phyloP scores from a whole-genome alignment of 2,113 vertebrate species.

The Argyrosomus japonicus region DNA sequence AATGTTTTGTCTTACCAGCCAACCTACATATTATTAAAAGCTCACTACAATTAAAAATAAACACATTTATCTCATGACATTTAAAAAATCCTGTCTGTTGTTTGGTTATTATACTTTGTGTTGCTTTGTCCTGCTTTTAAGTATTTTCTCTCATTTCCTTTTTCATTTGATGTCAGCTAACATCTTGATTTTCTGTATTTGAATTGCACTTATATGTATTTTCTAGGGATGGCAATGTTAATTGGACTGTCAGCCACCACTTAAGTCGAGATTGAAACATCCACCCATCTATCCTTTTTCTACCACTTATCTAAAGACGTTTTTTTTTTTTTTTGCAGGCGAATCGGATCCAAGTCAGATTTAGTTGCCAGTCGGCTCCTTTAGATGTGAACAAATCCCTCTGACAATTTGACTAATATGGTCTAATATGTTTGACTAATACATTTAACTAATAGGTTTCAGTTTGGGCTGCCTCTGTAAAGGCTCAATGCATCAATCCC shows the following conservation, averaged over 20 bases:
- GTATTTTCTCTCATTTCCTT: neutral
- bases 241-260: neutral
- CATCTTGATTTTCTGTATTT: neutral
- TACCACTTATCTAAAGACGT: neutral
- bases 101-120: neutral
- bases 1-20: neutral
- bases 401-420: neutral
- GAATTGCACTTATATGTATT: too few relatives aligned
- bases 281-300: too few relatives aligned
- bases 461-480: neutral
- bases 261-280: neutral
- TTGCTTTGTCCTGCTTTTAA: neutral
- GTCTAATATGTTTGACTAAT: neutral
- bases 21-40: neutral
- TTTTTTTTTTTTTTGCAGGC: neutral
- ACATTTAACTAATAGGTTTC: neutral
- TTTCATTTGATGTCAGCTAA: neutral
- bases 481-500: neutral
- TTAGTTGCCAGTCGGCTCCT: neutral
- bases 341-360: neutral
- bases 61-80: neutral
- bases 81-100: neutral
- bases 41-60: neutral
- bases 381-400: neutral
- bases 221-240: too few relatives aligned